Base-by-base conservation (phyloP, 2,113 vertebrate species). In the Laticauda colubrina region DNA sequence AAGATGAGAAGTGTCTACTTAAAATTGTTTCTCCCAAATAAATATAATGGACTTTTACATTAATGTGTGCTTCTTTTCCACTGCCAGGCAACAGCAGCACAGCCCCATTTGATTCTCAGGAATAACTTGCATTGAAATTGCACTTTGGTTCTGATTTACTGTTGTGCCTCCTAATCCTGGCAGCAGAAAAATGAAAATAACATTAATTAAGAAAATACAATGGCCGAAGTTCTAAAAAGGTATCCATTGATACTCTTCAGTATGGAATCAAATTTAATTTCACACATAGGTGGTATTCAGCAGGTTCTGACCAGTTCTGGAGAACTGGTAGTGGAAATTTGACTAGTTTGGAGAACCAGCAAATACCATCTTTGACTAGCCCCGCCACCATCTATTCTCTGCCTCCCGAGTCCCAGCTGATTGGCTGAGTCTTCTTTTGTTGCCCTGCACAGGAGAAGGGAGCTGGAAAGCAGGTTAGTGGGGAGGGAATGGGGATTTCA, bases 111-210 rank as follows among this genome's bases (percentile, higher is more conserved):
- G n/a, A 34, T 34, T 43, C 43, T 57, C 24, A 57, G 54, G 57
- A 43, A 29, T 34, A 86, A 45, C 8, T 57, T 57, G 23, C 24
- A 29, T 20, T 57, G 53, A 26, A 20, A 85, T 39, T 43, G 53
- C 29, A 43, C n/a, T 39, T 85, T 26, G 75, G 3, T 54, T 21
- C 39, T 55, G 39, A 56, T 56, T 29, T 53, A 20, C 0, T 0
- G 45, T 53, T 51, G 21, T 92, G 18, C 3, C 53, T 8, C n/a
- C 1, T 24, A 24, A 0, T n/a, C 1, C 0, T 39, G 0, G 0
- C 43, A 75, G 15, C 2, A 92, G 93, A 43, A 93, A 54, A 90
- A 89, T 39, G 14, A 1, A 54, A 57, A 93, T 43, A 43, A 92
- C 14, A 81, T 14, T 14, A 39, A 39, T 89, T 89, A 90, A 48